Conservation (phyloP, 2,797 vertebrate genomes). For the Anisognathus igniventris region DNA sequence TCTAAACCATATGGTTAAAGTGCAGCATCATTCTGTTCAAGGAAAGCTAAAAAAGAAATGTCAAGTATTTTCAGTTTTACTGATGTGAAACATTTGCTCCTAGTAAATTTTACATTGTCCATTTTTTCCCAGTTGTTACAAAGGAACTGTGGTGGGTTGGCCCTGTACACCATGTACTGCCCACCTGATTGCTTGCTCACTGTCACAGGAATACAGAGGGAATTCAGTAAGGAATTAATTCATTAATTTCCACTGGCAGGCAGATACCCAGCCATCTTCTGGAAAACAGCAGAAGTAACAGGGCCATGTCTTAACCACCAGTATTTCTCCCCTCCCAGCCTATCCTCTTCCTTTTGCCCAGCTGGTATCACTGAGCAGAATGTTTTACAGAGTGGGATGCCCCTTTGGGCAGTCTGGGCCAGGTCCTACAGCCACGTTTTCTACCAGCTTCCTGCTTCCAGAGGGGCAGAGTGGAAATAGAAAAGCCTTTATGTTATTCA, state of each 20-base stretch:
- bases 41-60: background rate
- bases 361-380: background rate
- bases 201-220: background rate
- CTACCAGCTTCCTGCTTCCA: background rate
- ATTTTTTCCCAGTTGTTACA: background rate
- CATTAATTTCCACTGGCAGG: background rate
- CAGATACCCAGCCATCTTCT: background rate
- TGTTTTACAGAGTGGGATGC: accelerated
- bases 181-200: accelerated
- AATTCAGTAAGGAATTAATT: background rate
- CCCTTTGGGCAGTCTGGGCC: background rate
- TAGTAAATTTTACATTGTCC: background rate
- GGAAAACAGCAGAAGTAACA: background rate
- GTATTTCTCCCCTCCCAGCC: accelerated
- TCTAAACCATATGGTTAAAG: background rate
- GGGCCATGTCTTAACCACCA: background rate
- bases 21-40: background rate
- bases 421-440: accelerated
- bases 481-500: background rate
- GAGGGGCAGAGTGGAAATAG: background rate
- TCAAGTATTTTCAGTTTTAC: background rate
- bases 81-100: background rate
- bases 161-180: accelerated
- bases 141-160: background rate
- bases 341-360: background rate